A percentile compares a stretch with the other conserved stretches of the same genome.
Evolutionary conservation across 2,797 vertebrate species (phyloP).

Genomic region (Lepus townsendii): DNA sequence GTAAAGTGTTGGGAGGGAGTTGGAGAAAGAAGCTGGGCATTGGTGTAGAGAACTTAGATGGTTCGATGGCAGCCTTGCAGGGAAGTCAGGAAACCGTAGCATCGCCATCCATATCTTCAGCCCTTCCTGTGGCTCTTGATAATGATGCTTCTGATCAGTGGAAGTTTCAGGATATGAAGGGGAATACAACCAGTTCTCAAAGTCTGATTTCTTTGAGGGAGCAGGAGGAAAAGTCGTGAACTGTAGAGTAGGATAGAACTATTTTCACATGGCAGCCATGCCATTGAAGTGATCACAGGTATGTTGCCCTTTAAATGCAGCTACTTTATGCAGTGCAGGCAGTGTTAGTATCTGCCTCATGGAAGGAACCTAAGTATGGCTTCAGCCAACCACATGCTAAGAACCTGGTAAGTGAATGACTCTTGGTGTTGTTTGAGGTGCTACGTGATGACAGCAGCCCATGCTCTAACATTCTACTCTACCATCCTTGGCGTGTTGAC

Average conservation of each 20-base stretch:
- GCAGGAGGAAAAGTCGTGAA: neutral
- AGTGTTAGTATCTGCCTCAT: neutral
- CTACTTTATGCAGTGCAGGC: constrained; percentile 25
- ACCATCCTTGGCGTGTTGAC: neutral
- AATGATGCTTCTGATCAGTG: neutral
- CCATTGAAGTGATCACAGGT: neutral
- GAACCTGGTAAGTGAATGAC: neutral
- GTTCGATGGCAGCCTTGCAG: neutral
- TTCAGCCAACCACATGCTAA: neutral
- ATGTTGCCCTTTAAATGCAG: neutral
- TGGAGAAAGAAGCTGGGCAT: neutral
- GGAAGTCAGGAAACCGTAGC: neutral
- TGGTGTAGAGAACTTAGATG: neutral
- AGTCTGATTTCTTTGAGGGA: neutral
- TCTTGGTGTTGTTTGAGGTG: neutral
- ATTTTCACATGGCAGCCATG: neutral
- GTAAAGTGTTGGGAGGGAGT: neutral
- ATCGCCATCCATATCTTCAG: neutral
- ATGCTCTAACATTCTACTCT: neutral
- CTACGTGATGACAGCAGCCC: neutral
- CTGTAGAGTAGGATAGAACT: neutral
- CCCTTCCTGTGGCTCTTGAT: neutral
- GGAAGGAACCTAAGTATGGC: neutral
- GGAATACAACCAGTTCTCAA: neutral
- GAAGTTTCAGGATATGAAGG: neutral